Base-by-base conservation (phyloP, 2,797 vertebrate species). In the Sylvia borin region DNA sequence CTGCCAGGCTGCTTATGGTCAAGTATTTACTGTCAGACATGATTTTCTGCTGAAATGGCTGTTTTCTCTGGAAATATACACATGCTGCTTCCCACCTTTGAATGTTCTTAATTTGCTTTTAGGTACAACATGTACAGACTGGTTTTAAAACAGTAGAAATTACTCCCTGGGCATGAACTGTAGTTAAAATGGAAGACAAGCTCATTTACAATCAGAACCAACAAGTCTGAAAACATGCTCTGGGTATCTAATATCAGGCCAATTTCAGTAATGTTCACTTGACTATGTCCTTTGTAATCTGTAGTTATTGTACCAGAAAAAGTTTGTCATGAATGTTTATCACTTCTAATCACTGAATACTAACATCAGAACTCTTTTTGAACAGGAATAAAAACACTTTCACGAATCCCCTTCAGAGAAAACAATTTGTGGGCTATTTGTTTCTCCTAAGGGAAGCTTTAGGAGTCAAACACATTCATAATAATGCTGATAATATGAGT, bases 101-200 rank as follows among this genome's bases (percentile, higher is more conserved):
- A 74, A 73, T 71, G 74, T 88, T 92, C 64, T 88, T 74, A 19
- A 32, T 82, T 85, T 90, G 21, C 42, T 93, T 82, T 94, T 90
- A 84, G 80, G 80, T 90, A 88, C 64, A 92, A 66, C 64, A 67
- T 86, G 92, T 92, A 82, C 91, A 80, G 88, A 80, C 84, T 84
- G 48, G 43, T 88, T 92, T 94, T 71, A 82, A 85, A 92, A 76
- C 64, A 90, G 71, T 61, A 94, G 53, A 95, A 93, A 75, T 88
- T 92, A 11, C 64, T 95, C 53, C n/a, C 29, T 93, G 85, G 71
- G 93, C 92, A 73, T 77, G 71, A 96, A 67, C 77, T 85, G 60
- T 88, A 92, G 57, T 79, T 90, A 77, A 93, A 95, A 71, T 61
- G 71, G 88, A 87, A 82, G 90, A 67, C 88, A 89, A 94, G 48